Evolutionary conservation across 1,140 invertebrate genomes (phyloP).

Genomic region (Lepidurus packardi): DNA sequence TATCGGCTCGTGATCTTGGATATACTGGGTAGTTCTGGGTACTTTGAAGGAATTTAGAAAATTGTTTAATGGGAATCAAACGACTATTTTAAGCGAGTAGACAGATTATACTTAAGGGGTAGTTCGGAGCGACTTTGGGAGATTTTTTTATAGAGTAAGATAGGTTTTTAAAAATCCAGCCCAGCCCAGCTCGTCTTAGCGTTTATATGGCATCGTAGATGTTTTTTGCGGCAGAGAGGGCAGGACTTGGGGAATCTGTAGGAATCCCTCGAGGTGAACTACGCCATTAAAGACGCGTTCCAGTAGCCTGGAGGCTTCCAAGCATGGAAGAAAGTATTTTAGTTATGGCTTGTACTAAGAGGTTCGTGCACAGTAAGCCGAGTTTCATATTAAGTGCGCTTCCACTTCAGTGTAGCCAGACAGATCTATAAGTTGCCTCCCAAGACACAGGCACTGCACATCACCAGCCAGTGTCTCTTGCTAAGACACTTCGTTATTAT

Average conservation of each 20-base stretch:
- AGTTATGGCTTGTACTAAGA: slow-evolving; percentile 18
- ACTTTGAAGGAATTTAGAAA: no score
- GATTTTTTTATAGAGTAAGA: neutral
- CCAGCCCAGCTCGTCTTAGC: neutral
- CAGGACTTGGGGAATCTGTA: neutral
- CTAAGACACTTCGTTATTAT: neutral
- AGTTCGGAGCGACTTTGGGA: neutral
- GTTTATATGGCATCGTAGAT: neutral
- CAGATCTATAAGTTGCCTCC: neutral
- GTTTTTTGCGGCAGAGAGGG: neutral
- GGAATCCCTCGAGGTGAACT: neutral
- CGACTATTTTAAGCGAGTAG: no score
- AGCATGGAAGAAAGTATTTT: slow-evolving; percentile 18
- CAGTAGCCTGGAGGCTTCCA: neutral
- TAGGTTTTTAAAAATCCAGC: neutral
- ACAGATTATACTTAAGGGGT: no score
- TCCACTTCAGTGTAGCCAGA: neutral
- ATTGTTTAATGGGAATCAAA: no score
- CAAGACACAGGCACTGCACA: neutral
- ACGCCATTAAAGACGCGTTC: slow-evolving; percentile 16
- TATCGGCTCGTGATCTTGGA: no score
- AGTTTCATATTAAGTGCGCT: neutral
- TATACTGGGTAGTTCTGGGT: no score
- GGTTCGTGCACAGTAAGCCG: neutral
- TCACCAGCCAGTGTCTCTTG: neutral